These are phyloP conservation scores for Drosophila atroscutellata DNA, from an alignment of 2,888 invertebrate species.

Conservation along the genomic window DNA sequence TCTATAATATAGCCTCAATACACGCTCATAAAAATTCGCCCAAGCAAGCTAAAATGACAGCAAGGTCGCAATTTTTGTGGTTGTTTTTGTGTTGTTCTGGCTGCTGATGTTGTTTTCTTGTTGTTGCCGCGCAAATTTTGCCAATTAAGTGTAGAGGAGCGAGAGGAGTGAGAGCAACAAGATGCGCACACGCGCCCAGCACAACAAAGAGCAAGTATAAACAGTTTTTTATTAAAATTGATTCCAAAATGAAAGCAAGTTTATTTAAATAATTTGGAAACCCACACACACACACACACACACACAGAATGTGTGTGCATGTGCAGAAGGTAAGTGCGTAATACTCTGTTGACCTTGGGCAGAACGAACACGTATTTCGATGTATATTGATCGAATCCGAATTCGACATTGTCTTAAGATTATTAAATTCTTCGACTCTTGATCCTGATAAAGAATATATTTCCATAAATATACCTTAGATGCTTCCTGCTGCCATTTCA, in stretches of 20 bases:
- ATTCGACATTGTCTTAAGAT: neutral
- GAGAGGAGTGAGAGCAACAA: constrained; percentile 28
- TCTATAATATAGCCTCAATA: constrained; percentile 31
- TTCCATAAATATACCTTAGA: no score
- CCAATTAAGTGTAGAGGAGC: constrained; percentile 55
- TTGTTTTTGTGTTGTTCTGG: constrained; percentile 13
- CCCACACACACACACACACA: constrained; percentile 8
- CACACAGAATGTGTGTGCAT: neutral
- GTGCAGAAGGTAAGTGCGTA: constrained; percentile 1
- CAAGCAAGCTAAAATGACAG: constrained; percentile 39
- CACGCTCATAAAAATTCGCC: constrained; percentile 4
- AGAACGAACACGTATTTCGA: neutral
- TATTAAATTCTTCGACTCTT: neutral
- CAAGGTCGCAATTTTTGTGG: constrained; percentile 64
- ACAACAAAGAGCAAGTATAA: constrained; percentile 39
- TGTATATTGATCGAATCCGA: neutral
- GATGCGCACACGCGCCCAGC: constrained; percentile 22
- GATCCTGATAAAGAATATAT: neutral
- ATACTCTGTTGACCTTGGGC: constrained; percentile 32
- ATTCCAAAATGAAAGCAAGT: constrained; percentile 53
- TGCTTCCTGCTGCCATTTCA: no score
- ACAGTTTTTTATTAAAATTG: constrained; percentile 36
- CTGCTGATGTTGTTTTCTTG: neutral
- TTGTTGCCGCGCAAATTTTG: constrained; percentile 27
- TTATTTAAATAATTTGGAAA: constrained; percentile 42